phyloP scores from a whole-genome alignment of 2,113 vertebrate species.

The Sylvia atricapilla region DNA sequence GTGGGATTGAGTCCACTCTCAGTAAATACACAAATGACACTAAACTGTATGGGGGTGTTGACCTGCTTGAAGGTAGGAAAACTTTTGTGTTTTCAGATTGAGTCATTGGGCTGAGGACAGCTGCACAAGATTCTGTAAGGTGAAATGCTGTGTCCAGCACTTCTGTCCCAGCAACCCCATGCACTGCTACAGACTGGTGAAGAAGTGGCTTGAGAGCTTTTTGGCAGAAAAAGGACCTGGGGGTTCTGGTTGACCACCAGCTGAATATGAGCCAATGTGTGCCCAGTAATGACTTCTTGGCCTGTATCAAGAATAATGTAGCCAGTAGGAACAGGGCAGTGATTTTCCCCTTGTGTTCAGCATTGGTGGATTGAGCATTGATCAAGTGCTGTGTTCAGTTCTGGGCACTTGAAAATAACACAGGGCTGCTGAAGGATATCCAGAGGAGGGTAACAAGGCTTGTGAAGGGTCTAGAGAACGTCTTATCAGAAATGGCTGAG shows the following conservation, averaged over 20 bases:
- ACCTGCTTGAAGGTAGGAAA: background rate
- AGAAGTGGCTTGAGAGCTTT: background rate
- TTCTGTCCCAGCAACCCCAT: background rate
- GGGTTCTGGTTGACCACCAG: background rate
- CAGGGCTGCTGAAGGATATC: background rate
- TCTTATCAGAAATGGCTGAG: background rate
- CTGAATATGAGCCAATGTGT: background rate
- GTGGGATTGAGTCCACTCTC: no score
- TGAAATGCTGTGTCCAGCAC: background rate
- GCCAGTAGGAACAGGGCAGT: background rate
- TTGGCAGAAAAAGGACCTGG: background rate
- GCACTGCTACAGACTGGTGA: rapidly evolving
- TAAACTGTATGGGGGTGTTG: background rate
- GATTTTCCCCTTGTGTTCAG: background rate
- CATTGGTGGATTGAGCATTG: no score
- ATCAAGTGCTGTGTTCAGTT: background rate
- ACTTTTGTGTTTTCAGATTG: background rate
- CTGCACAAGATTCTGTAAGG: background rate
- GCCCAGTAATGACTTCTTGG: background rate
- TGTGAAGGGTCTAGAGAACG: background rate
- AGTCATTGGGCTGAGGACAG: background rate
- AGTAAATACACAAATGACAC: background rate
- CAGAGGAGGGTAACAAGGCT: background rate
- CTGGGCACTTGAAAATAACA: background rate
- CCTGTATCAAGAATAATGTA: background rate